Evolutionary conservation across 2,797 vertebrate species (phyloP).

Genomic region (Oreochromis mossambicus): DNA sequence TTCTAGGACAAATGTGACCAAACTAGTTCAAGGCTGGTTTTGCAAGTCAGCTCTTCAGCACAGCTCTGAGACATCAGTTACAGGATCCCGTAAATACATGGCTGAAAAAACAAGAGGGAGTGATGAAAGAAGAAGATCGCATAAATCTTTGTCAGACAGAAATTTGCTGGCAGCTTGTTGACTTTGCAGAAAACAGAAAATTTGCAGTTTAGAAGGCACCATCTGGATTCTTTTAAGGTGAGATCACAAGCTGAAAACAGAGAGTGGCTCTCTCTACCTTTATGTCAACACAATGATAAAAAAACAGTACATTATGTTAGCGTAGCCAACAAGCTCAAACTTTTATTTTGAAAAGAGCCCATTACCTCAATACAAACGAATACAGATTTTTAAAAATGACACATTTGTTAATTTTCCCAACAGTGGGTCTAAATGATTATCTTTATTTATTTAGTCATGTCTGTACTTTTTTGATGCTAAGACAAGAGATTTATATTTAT

Average conservation of each 20-base stretch:
- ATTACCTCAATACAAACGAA: background rate
- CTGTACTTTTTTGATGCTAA: background rate
- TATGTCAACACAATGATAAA: background rate
- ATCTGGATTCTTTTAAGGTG: background rate
- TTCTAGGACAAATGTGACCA: rapidly evolving
- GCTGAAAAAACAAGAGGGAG: background rate
- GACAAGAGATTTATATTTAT: background rate
- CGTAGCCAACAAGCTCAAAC: background rate
- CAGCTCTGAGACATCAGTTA: background rate
- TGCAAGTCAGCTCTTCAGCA: background rate
- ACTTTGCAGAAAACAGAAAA: rapidly evolving
- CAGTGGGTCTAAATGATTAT: background rate
- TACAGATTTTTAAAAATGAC: background rate
- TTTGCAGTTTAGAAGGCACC: background rate
- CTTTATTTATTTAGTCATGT: background rate
- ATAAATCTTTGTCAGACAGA: background rate
- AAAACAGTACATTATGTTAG: background rate
- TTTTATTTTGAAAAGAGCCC: background rate
- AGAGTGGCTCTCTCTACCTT: background rate
- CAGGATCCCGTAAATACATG: background rate
- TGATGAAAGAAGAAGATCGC: background rate
- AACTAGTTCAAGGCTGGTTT: background rate
- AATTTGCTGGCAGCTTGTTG: background rate
- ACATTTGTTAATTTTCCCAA: background rate
- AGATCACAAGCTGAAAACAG: background rate